Evolutionary conservation across 2,888 invertebrate species (phyloP), one percentile per base, ranked within the genome.

Genomic region (Leucophenga montana): DNA sequence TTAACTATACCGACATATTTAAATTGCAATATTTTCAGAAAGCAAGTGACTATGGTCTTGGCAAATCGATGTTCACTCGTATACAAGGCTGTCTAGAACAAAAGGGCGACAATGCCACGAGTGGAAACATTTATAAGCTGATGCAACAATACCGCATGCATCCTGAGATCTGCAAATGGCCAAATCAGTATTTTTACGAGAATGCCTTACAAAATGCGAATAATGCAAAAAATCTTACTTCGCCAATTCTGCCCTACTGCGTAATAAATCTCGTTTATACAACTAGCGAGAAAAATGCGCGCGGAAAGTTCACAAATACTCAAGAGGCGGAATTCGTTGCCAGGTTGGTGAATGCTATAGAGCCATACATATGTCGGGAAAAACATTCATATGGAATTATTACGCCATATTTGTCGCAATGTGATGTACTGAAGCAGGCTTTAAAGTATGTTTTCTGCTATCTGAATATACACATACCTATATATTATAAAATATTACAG

Each of bases 111-210:
- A 75, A 48, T 87, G 83, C 76, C 91, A 91, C 0, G 73, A 3
- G 39, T 72, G 64, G 73, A 57, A 71, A 50, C 57, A 75, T 75
- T 27, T 85, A 71, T 64, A 75, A 73, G 88, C 89, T 95, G 27
- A 39, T 89, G 90, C 75, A 90, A 1, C 97, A 97, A 87, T 97
- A 96, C 88, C 91, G 97, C 74, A 97, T 97, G 97, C 94, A 95
- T 77, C 91, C 91, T 0, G 93, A 93, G 68, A 96, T 97, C 76
- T 93, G 93, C 1, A 89, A 90, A 69, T 97, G 94, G 91, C 96
- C 97, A 0, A 95, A 94, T 87, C 75, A 75, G 22, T 89, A 88
- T 67, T 89, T 89, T 75, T 89, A 89, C 67, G 82, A 85, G 14
- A 85, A 87, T 71, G 75, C 80, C 46, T 69, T 88, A 65, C 72